Conservation (phyloP, 2,113 vertebrate genomes). For the Periophthalmus modestus region DNA sequence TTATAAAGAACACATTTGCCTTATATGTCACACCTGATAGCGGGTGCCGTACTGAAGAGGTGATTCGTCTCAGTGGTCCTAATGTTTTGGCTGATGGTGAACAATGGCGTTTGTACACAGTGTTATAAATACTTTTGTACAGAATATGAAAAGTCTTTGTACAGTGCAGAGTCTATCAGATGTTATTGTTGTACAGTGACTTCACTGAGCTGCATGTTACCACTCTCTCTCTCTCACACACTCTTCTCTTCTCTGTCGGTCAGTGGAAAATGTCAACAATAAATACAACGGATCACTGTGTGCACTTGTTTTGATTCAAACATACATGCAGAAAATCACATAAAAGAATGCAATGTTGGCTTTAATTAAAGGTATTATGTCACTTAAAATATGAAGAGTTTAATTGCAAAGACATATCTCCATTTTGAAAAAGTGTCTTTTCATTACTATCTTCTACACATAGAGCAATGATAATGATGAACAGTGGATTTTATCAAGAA, state of each 20-base stretch:
- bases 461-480: too few species aligned
- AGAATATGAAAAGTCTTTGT: conserved; percentile 63
- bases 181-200: conserved; percentile 59
- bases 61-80: background rate
- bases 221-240: background rate
- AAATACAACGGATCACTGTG: conserved; percentile 62
- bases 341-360: too few species aligned
- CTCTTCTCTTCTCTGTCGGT: conserved; percentile 49
- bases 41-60: background rate
- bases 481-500: too few species aligned
- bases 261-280: conserved; percentile 65
- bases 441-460: too few species aligned
- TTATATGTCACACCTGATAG: background rate
- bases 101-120: conserved; percentile 48
- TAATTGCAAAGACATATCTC: too few species aligned
- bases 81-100: conserved; percentile 2
- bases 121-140: conserved; percentile 66
- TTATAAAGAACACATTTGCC: background rate
- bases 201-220: conserved; percentile 68
- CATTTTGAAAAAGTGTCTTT: too few species aligned
- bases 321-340: too few species aligned
- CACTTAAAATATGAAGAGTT: too few species aligned
- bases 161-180: conserved; percentile 55
- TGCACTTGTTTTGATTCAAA: background rate
- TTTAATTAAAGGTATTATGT: background rate